Conservation (phyloP, 2,888 invertebrate genomes). For the Stegophylla sp. region DNA sequence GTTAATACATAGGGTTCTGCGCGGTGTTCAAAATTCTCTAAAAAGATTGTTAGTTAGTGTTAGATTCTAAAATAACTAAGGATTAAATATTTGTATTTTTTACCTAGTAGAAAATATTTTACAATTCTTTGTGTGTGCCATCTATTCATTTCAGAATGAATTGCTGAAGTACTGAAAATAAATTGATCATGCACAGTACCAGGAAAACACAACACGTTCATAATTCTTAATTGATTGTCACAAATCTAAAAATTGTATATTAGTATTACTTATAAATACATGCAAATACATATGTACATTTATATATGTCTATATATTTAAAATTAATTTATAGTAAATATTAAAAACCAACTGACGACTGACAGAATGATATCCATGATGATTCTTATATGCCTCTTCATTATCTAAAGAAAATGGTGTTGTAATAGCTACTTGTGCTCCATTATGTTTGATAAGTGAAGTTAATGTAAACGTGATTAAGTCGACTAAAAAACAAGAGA, state of each 20-base stretch:
- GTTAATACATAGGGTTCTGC: too few relatives aligned
- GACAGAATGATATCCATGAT: neutral
- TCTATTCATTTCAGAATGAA: neutral
- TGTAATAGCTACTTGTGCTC: too few relatives aligned
- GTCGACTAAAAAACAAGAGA: too few relatives aligned
- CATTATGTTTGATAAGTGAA: too few relatives aligned
- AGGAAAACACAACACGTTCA: too few relatives aligned
- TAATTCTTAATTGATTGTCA: too few relatives aligned
- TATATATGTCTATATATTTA: too few relatives aligned
- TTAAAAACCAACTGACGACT: neutral
- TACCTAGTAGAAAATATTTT: constrained; percentile 2
- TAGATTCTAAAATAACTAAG: neutral
- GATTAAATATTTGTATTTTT: neutral
- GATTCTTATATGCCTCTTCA: neutral
- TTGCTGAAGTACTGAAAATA: neutral
- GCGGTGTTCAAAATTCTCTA: neutral
- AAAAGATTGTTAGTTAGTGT: neutral
- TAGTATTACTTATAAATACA: too few relatives aligned
- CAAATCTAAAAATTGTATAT: too few relatives aligned
- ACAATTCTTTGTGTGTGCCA: neutral
- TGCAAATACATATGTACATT: too few relatives aligned
- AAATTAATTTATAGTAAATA: neutral
- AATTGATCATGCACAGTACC: neutral
- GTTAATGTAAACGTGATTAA: too few relatives aligned
- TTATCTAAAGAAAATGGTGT: too few relatives aligned